These are phyloP conservation scores for Amaurobius ferox DNA, from an alignment of 2,888 invertebrate species.

Conservation along the genomic window DNA sequence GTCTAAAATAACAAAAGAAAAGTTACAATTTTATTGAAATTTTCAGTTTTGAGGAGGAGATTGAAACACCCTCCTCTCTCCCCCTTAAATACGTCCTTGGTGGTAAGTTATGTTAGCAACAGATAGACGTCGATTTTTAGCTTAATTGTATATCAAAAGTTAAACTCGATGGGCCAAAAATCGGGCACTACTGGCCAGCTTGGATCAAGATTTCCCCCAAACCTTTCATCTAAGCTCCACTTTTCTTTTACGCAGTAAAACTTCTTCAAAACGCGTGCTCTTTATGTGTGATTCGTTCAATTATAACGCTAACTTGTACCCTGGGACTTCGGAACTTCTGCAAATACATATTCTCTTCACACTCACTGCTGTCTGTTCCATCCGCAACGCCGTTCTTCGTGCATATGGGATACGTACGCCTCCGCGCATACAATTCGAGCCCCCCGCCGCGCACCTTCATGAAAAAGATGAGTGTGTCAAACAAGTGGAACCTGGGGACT, in stretches of 20 bases:
- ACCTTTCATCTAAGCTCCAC: no score
- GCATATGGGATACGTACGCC: constrained; percentile 14
- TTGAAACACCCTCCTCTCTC: no score
- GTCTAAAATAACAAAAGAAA: no score
- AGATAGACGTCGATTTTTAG: no score
- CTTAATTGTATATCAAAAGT: no score
- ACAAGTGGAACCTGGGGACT: constrained; percentile 17
- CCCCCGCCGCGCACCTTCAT: constrained; percentile 3
- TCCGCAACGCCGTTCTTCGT: background rate
- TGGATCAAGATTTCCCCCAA: no score
- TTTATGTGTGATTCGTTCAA: background rate
- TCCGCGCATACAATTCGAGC: constrained; percentile 3
- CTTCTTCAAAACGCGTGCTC: background rate
- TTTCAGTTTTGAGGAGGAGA: no score
- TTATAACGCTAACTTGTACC: background rate
- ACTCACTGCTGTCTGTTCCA: background rate
- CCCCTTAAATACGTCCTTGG: no score
- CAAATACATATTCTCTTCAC: background rate
- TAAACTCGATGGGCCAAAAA: background rate
- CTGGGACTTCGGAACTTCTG: background rate
- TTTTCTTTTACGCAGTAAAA: background rate
- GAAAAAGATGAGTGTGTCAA: constrained; percentile 28
- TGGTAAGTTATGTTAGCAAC: no score
- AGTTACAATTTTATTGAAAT: no score
- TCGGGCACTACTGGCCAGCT: no score